phyloP scores from a whole-genome alignment of 2,888 invertebrate genomes.

The Pasiphila rectangulata region DNA sequence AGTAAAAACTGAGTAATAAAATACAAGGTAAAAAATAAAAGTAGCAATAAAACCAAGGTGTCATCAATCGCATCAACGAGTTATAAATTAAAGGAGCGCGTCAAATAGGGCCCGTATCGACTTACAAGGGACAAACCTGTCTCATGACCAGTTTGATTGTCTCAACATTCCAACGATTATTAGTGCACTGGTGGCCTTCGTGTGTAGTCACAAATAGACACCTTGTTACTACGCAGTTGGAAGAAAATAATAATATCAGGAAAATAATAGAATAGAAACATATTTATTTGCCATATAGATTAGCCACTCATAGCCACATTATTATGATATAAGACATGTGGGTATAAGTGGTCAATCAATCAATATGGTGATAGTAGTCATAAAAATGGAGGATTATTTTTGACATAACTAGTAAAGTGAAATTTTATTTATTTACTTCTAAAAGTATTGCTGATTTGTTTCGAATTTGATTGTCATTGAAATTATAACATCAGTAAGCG shows the following conservation, averaged over 20 bases:
- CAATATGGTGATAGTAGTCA: too few species aligned
- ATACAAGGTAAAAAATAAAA: slow-evolving; percentile 46
- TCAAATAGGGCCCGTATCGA: slow-evolving; percentile 54
- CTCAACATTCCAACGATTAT: slow-evolving; percentile 17
- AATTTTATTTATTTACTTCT: too few species aligned
- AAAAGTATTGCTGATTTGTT: too few species aligned
- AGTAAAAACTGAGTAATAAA: slow-evolving; percentile 39
- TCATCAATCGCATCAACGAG: slow-evolving; percentile 69
- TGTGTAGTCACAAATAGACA: not conserved
- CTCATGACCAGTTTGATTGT: slow-evolving; percentile 39
- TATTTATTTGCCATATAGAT: too few species aligned
- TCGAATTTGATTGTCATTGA: too few species aligned
- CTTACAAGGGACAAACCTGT: slow-evolving; percentile 51
- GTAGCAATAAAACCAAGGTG: slow-evolving; percentile 55
- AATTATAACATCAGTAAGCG: too few species aligned
- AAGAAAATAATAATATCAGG: not conserved
- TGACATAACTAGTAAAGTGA: too few species aligned
- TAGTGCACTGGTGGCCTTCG: slow-evolving; percentile 5
- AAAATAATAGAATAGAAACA: not conserved
- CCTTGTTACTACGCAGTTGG: not conserved
- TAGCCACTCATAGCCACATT: too few species aligned
- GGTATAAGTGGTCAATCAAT: too few species aligned
- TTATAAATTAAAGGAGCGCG: slow-evolving; percentile 63
- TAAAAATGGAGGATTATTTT: too few species aligned
- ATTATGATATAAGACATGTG: too few species aligned